Base-by-base conservation (phyloP, 2,888 invertebrate genomes). In the Eremobia ochroleuca region DNA sequence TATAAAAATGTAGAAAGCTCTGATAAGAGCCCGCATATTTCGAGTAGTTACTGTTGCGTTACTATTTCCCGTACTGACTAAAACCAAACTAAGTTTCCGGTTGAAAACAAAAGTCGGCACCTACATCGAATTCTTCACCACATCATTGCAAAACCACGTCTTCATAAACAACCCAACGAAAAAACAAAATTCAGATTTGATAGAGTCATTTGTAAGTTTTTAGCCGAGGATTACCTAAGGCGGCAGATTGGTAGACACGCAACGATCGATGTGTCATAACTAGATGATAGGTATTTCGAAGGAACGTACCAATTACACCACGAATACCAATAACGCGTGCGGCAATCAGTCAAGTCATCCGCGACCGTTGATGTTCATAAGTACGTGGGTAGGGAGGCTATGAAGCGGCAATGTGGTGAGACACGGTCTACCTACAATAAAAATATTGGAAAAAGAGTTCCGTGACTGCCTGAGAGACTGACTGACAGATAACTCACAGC, bases 311-410 rank as follows among this genome's bases (percentile, higher is more conserved):
- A 88, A 85, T 89, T 89, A 90, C 89, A 87, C 83, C 86, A 87
- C 86, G 76, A 82, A 87, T 87, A 86, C 83, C 79, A 89, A 87
- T 86, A 86, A 77, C 76, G 79, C 80, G 77, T 89, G 90, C 79
- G 79, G 90, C 90, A 91, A 90, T 90, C 88, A 85, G 81, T 81
- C 87, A 89, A 91, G 78, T 87, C 89, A 91, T 90, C 90, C 91
- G 89, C 80, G 79, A 88, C 91, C 79, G 77, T 73, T 82, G 85
- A 85, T 88, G 86, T 71, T 87, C 89, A 59, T 77, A 81, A 81
- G 87, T 85, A 79, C 76, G 68, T 31, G 64, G 43, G 61, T 77
- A 83, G 67, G 77, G 28, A 21, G 34, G 31, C 82, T 73, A 66
- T 72, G 62, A 58, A 43, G 40, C 52, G 37, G 34, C n/a, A n/a